Base-by-base conservation (phyloP, 2,797 vertebrate species). In the Sebastes paucispinis region DNA sequence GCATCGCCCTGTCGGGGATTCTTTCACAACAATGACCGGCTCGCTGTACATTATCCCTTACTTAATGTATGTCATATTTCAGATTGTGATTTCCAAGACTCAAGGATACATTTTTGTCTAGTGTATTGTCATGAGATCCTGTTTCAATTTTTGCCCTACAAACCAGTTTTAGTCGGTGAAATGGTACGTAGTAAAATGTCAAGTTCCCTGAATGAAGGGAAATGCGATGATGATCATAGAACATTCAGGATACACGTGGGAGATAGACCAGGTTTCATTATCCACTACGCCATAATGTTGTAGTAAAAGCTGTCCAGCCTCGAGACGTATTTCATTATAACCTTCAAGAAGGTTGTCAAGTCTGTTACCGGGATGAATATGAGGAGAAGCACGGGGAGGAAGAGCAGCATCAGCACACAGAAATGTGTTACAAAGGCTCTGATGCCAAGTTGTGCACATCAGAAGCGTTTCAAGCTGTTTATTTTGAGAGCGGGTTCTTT, bases 401-500 rank as follows among this genome's bases (percentile, higher is more conserved):
- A 67, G 66, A 66, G 52, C 54, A 71, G 18, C 3, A 32, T 63
- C 32, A 57, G 20, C 20, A 13, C 62, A 47, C 18, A 74, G 11
- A 31, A 25, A 43, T 31, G 29, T 54, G 8, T 68, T 27, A 6
- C 66, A 50, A 66, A 65, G 3, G 36, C 73, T 54, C 36, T 81
- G 67, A 59, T 75, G 66, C 60, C 16, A 22, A 22, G 62, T n/a
- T 75, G 69, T 52, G 54, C 24, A 65, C 60, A 67, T 71, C 27
- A 75, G 74, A 79, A 54, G 25, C 3, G n/a, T 65, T 65, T 62
- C 39, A 14, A n/a, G 7, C 43, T 55, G 24, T 68, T 62, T 69
- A 65, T 79, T 78, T 71, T 73, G 16, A 67, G 55, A 39, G 18
- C 1, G 50, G 2, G 9, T 20, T 47, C 11, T 68, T 24, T 31